Conservation (phyloP, 2,113 vertebrate genomes). For the Baryphthengus martii region DNA sequence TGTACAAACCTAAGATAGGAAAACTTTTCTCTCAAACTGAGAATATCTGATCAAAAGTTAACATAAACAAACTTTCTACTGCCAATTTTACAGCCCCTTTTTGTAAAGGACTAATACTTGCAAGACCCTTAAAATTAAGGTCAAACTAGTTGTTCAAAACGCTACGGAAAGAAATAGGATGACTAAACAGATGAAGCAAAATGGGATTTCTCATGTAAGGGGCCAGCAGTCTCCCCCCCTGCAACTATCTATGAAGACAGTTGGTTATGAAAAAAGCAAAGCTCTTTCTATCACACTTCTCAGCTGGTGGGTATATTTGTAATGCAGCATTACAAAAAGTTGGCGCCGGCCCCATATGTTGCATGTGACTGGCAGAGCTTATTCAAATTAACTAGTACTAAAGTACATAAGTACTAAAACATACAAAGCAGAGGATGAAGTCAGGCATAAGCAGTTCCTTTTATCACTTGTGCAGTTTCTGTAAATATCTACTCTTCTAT, state of each 20-base stretch:
- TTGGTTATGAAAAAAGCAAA: constrained; percentile 39
- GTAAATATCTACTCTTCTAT: constrained; percentile 30
- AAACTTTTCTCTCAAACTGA: not conserved
- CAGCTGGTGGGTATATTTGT: constrained; percentile 61
- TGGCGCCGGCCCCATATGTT: constrained; percentile 58
- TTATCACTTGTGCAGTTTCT: constrained; percentile 9
- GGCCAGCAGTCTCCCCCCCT: not conserved
- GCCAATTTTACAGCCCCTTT: not conserved
- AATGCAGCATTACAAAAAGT: constrained; percentile 53
- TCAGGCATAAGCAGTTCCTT: constrained; percentile 25
- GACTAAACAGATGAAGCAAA: not conserved
- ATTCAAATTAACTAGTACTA: constrained; percentile 54
- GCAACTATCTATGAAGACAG: constrained; percentile 28
- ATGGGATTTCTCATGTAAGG: not conserved
- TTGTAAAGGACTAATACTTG: not conserved
- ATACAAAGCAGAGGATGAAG: constrained; percentile 58
- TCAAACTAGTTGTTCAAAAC: not conserved
- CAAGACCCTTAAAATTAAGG: not conserved
- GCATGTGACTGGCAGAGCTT: constrained; percentile 49
- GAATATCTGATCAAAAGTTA: not conserved
- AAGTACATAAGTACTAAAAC: constrained; percentile 53
- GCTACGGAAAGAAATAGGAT: not conserved
- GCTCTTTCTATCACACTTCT: constrained; percentile 44
- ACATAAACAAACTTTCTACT: not conserved
- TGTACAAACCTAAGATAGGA: not conserved